Conservation (phyloP, 2,113 vertebrate genomes). For the Syngnathoides biaculeatus region DNA sequence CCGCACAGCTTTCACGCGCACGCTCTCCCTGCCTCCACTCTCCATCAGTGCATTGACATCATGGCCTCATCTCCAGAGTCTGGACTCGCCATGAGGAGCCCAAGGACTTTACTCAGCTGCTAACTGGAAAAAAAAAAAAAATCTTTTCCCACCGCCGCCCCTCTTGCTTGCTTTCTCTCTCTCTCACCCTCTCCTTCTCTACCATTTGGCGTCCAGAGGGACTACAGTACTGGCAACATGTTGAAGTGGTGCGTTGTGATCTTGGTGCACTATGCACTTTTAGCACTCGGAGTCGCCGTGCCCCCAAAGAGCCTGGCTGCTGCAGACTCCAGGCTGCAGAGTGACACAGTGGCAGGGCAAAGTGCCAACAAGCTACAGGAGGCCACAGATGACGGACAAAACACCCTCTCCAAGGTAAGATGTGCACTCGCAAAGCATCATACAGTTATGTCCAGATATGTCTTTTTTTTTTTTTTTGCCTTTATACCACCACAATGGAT, state of each 20-base stretch:
- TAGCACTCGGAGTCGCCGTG: constrained; percentile 25
- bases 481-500: background rate
- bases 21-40: constrained; percentile 1
- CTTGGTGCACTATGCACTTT: constrained; percentile 42
- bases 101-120: constrained; percentile 23
- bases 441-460: background rate
- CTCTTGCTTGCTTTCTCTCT: too few relatives aligned
- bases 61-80: constrained; percentile 5
- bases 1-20: constrained; percentile 26
- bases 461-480: background rate
- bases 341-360: constrained; percentile 13
- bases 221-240: constrained; percentile 39
- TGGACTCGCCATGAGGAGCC: constrained; percentile 10
- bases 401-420: constrained; percentile 82
- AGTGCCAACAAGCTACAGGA: constrained; percentile 63
- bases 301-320: constrained; percentile 29
- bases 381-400: constrained; percentile 77
- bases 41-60: constrained; percentile 13
- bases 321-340: constrained; percentile 15
- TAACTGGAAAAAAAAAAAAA: constrained; percentile 6
- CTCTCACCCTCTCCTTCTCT: background rate
- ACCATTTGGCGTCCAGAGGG: background rate
- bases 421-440: background rate
- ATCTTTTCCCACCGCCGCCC: background rate
- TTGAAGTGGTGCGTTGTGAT: constrained; percentile 30